These are phyloP conservation scores for Cephus rjabovi DNA, from an alignment of 2,888 invertebrate genomes.

Conservation along the genomic window DNA sequence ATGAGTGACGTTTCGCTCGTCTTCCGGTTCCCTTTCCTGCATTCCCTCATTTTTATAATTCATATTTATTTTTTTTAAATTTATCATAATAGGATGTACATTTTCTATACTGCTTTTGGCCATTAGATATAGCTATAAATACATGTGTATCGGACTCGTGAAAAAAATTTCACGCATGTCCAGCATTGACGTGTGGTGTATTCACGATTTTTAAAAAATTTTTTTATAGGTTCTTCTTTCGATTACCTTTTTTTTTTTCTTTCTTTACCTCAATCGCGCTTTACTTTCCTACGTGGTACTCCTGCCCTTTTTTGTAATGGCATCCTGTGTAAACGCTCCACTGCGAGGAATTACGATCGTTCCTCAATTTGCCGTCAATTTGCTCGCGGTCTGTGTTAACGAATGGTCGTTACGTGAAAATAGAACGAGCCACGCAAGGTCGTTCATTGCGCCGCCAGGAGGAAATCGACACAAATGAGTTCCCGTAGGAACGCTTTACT, in stretches of 20 bases:
- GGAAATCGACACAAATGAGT: neutral
- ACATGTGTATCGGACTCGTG: neutral
- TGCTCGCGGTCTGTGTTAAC: neutral
- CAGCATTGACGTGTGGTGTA: too few species aligned
- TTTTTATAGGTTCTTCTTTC: neutral
- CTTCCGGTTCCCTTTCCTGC: neutral
- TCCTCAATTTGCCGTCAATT: neutral
- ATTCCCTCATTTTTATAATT: neutral
- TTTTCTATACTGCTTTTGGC: neutral
- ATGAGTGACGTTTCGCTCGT: neutral
- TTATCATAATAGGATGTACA: neutral
- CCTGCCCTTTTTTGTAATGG: neutral
- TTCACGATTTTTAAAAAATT: neutral
- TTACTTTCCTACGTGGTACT: neutral
- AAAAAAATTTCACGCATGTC: neutral
- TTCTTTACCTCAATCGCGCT: neutral
- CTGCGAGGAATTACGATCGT: neutral
- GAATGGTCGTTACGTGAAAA: neutral
- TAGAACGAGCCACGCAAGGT: neutral
- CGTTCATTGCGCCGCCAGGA: neutral
- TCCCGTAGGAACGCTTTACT: neutral
- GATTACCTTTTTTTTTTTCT: neutral
- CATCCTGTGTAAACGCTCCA: neutral
- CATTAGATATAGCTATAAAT: neutral
- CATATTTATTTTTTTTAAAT: neutral